These are phyloP conservation scores for Centroberyx gerrardi DNA, from an alignment of 2,797 vertebrate genomes.

Conservation along the genomic window DNA sequence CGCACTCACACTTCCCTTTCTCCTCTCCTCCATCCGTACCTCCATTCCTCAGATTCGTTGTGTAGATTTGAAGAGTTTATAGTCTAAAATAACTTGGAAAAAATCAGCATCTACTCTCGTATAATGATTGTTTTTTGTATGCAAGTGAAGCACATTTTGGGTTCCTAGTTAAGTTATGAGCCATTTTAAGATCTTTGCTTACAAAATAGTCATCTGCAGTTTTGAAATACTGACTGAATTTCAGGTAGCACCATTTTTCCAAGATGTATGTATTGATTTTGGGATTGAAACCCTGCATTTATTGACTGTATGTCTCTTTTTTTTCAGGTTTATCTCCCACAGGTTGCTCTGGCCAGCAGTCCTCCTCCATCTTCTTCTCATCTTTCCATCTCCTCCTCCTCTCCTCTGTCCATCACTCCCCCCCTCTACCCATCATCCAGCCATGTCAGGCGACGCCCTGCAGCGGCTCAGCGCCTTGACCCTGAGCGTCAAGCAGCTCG, in stretches of 20 bases:
- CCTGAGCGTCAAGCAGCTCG: constrained; percentile 87
- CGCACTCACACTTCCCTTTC: background rate
- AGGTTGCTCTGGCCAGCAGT: background rate
- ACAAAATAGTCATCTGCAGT: too few species aligned
- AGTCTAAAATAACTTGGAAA: background rate
- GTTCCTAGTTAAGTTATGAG: background rate
- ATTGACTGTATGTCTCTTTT: background rate
- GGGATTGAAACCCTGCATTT: background rate
- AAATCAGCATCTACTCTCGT: background rate
- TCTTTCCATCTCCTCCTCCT: background rate
- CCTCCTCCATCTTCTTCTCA: background rate
- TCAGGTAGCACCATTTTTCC: too few species aligned
- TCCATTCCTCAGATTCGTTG: background rate
- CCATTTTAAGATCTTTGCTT: too few species aligned
- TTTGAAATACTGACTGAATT: too few species aligned
- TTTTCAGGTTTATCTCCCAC: constrained; percentile 1
- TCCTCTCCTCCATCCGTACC: background rate
- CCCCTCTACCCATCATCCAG: constrained; percentile 13
- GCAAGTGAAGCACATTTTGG: background rate
- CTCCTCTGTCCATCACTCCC: background rate
- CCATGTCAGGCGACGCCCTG: constrained; percentile 75
- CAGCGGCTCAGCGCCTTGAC: constrained; percentile 88
- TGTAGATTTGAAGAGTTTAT: background rate
- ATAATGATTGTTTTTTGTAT: background rate
- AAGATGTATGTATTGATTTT: too few species aligned